Percentiles rank a stretch among this genome's conserved stretches.
phyloP scores from a whole-genome alignment of 2,113 vertebrate species.

The Macaca fascicularis region T2T-MFA8v1.1 NC_088385.1:75104501-75105000 shows the following conservation, averaged over 20 bases:
- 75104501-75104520: not conserved
- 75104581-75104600: not conserved
- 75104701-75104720: not conserved
- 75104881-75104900: not conserved
- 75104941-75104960: not conserved
- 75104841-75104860: not conserved
- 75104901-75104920: not conserved
- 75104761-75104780: constrained; percentile 30
- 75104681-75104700: not conserved
- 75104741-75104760: not conserved
- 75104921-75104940: not conserved
- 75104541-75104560: not conserved
- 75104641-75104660: not conserved
- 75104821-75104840: constrained; percentile 13
- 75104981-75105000: not conserved
- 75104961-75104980: not conserved
- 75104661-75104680: not conserved
- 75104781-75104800: not conserved
- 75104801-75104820: not conserved
- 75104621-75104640: not conserved
- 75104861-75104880: not conserved
- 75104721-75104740: not conserved
- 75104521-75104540: not conserved
- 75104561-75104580: not conserved
- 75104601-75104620: not conserved